phyloP scores from a whole-genome alignment of 2,113 vertebrate species.

The Arizona elegans region DNA sequence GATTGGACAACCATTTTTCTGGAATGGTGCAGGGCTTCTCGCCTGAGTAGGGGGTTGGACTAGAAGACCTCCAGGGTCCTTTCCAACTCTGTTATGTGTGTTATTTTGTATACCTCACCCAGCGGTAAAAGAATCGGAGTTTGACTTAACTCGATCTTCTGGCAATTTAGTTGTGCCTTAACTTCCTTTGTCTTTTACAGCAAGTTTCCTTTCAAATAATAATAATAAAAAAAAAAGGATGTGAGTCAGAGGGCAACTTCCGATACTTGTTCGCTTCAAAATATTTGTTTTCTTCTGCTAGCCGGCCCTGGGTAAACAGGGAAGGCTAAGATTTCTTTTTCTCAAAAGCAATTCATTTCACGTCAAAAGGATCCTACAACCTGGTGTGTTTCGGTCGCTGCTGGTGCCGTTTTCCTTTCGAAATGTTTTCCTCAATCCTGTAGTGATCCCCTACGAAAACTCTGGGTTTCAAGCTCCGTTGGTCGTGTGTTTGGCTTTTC shows the following conservation, averaged over 20 bases:
- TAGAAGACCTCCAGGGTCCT: neutral
- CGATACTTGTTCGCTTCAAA: conserved; percentile 17
- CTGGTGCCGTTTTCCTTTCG: neutral
- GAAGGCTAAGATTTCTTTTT: neutral
- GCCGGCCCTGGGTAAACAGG: neutral
- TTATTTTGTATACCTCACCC: neutral
- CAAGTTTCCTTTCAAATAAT: neutral
- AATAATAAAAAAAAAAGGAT: conserved; percentile 4
- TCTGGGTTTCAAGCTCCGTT: neutral
- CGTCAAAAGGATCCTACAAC: neutral
- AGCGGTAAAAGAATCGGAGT: neutral
- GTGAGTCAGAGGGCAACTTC: conserved; percentile 33
- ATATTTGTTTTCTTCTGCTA: conserved; percentile 4
- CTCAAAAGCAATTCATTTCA: neutral
- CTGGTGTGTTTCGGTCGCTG: neutral
- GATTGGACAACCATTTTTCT: neutral
- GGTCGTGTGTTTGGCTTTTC: neutral
- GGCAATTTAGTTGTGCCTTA: neutral
- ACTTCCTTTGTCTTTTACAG: conserved; percentile 17
- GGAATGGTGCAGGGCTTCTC: neutral
- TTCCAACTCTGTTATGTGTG: neutral
- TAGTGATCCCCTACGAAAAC: neutral
- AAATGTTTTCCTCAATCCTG: neutral
- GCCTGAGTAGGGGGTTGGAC: neutral
- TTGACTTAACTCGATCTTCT: conserved; percentile 5